These are phyloP conservation scores for Meganola albula DNA, from an alignment of 2,888 invertebrate genomes.

Conservation along the genomic window DNA sequence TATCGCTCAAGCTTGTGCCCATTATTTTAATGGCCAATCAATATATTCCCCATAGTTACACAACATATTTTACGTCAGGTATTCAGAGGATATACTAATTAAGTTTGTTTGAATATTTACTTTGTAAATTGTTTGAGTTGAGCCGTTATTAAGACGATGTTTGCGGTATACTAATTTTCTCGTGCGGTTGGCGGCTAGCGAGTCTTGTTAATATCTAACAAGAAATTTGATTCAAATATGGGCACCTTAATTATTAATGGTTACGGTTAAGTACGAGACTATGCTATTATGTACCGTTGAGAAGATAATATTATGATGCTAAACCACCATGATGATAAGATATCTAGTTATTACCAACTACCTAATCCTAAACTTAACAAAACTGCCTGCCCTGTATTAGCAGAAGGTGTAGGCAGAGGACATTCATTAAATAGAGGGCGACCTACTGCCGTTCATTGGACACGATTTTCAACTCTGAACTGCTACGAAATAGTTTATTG, in stretches of 20 bases:
- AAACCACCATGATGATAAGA: too few relatives aligned
- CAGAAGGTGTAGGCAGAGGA: too few relatives aligned
- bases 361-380: too few relatives aligned
- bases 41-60: constrained; percentile 60
- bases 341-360: too few relatives aligned
- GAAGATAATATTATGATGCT: too few relatives aligned
- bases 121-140: constrained; percentile 66
- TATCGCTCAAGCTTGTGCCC: constrained; percentile 54
- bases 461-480: too few relatives aligned
- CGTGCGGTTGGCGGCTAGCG: constrained; percentile 30
- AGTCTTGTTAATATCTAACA: constrained; percentile 19
- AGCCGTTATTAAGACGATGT: constrained; percentile 59
- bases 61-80: constrained; percentile 55
- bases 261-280: too few relatives aligned
- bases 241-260: constrained; percentile 13
- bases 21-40: constrained; percentile 70
- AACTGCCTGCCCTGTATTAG: too few relatives aligned
- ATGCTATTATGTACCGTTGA: too few relatives aligned
- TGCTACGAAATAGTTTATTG: too few relatives aligned
- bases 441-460: too few relatives aligned
- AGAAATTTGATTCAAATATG: constrained; percentile 18
- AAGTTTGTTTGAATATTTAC: constrained; percentile 70
- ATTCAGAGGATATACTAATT: constrained; percentile 57
- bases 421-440: too few relatives aligned
- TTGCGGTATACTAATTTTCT: constrained; percentile 47